Conservation (phyloP, 2,113 vertebrate genomes). For the Dunckerocampus dactyliophorus region DNA sequence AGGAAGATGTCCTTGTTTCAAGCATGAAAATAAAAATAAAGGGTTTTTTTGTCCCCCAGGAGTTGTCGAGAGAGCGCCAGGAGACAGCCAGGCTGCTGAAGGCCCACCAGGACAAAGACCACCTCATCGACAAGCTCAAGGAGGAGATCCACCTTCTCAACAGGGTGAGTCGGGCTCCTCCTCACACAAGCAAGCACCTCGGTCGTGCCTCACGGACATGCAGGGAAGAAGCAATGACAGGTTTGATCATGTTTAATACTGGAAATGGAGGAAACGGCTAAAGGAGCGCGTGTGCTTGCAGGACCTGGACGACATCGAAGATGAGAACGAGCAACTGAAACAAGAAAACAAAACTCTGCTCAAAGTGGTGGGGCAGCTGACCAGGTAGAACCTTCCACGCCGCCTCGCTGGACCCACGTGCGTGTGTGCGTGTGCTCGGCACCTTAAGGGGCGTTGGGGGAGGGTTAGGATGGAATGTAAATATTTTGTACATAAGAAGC, state of each 20-base stretch:
- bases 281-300: conserved; percentile 38
- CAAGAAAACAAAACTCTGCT: conserved; percentile 99
- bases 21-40: not conserved
- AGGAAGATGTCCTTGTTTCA: conserved; percentile 15
- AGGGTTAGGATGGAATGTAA: conserved; percentile 81
- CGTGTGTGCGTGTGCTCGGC: no score
- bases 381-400: conserved; percentile 83
- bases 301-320: conserved; percentile 98
- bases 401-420: not conserved
- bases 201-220: no score
- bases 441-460: no score
- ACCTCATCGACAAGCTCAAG: conserved; percentile 87
- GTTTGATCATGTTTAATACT: no score
- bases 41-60: conserved; percentile 63
- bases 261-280: no score
- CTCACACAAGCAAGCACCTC: no score
- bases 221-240: no score
- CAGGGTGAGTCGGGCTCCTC: conserved; percentile 77
- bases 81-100: conserved; percentile 82
- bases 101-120: conserved; percentile 88
- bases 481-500: conserved; percentile 70
- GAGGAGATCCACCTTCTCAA: conserved; percentile 96
- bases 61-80: conserved; percentile 84
- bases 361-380: conserved; percentile 97
- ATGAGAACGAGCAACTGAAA: conserved; percentile 97